Percentiles rank a stretch among this genome's conserved stretches.
These are phyloP conservation scores for Fukomys damarensis DNA, from an alignment of 2,113 vertebrate species.

Conservation along the genomic window DNA sequence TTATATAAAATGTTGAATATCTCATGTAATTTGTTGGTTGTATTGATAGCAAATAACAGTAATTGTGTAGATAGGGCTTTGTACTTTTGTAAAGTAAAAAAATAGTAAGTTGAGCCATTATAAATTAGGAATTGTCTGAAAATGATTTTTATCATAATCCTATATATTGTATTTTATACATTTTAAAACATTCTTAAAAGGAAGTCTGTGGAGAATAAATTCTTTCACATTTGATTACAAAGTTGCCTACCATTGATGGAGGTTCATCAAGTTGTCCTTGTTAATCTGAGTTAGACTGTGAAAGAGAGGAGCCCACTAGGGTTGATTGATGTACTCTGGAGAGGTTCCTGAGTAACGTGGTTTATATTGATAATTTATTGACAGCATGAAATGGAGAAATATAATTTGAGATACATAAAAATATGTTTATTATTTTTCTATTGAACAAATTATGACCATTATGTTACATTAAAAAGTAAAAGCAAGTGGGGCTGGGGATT, in stretches of 20 bases:
- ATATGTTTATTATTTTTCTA: constrained; percentile 7
- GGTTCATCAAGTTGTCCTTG: not conserved
- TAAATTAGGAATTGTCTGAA: not conserved
- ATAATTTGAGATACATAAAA: not conserved
- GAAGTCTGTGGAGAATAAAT: not conserved
- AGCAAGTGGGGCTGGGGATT: not conserved
- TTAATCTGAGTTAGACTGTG: not conserved
- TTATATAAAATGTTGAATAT: not conserved
- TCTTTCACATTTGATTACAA: not conserved
- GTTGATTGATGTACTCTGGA: not conserved
- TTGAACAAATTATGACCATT: not conserved
- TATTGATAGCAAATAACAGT: not conserved
- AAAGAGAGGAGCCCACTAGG: not conserved
- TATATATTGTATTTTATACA: not conserved
- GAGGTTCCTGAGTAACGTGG: not conserved
- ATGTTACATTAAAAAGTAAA: constrained; percentile 46
- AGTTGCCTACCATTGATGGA: not conserved
- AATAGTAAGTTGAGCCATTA: not conserved
- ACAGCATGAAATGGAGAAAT: not conserved
- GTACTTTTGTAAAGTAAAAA: not conserved
- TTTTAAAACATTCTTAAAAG: not conserved
- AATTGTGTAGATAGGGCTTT: not conserved
- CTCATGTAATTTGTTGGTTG: not conserved
- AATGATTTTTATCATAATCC: constrained; percentile 33
- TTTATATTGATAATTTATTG: not conserved